Percentiles rank a stretch among this genome's conserved stretches.
Evolutionary conservation across 2,888 invertebrate genomes (phyloP).

Genomic region (Drosophila longiperda): DNA sequence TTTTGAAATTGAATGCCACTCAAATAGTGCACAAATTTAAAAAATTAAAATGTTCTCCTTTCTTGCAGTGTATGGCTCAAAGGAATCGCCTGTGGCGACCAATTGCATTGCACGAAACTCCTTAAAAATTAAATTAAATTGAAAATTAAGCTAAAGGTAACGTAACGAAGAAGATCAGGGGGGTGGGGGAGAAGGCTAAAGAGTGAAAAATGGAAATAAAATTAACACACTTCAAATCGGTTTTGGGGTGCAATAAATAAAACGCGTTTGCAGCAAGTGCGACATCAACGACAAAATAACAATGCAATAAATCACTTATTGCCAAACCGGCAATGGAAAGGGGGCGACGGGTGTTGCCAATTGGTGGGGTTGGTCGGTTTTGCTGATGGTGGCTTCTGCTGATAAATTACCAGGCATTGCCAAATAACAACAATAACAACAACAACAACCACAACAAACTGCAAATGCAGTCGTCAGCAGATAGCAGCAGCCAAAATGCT

Average conservation of each 20-base stretch:
- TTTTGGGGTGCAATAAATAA: constrained; percentile 38
- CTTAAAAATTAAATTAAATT: constrained; percentile 15
- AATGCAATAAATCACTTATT: constrained; percentile 77
- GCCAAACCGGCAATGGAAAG: constrained; percentile 6
- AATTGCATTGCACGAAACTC: constrained; percentile 6
- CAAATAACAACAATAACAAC: constrained; percentile 37
- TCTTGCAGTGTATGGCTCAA: background rate
- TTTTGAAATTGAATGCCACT: background rate
- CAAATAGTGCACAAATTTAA: background rate
- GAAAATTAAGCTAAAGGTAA: constrained; percentile 21
- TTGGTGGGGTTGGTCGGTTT: background rate
- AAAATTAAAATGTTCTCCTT: background rate
- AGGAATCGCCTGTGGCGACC: constrained; percentile 16
- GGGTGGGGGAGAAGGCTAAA: background rate
- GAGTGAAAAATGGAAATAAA: constrained; percentile 62
- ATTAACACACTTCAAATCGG: constrained; percentile 70
- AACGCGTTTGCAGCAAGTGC: constrained; percentile 69
- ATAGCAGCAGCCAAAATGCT: constrained; percentile 39
- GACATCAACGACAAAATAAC: constrained; percentile 78
- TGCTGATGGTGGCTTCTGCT: constrained; percentile 33
- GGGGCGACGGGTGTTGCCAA: background rate
- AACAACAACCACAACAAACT: constrained; percentile 5
- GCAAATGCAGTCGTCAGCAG: constrained; percentile 16
- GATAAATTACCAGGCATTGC: constrained; percentile 67
- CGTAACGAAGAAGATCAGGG: constrained; percentile 27